These are phyloP conservation scores for Chlamydotis undulata DNA, from an alignment of 2,113 vertebrate species.

Conservation along the genomic window DNA sequence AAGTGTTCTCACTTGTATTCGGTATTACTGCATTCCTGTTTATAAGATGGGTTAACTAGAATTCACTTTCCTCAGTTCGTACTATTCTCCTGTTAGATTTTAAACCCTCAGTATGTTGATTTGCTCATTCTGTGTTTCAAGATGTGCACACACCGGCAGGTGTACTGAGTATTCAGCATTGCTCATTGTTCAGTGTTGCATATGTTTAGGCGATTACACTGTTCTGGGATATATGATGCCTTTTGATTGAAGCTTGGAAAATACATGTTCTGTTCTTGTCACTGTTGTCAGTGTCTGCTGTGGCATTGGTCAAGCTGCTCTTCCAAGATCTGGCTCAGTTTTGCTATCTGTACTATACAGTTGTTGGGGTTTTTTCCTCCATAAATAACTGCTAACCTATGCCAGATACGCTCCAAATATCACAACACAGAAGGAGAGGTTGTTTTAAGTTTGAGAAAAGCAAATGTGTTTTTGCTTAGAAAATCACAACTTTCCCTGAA, in stretches of 20 bases:
- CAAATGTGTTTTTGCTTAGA: background rate
- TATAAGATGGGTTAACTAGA: background rate
- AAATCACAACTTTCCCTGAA: background rate
- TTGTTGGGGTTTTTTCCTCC: background rate
- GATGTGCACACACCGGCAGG: background rate
- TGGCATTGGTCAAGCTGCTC: background rate
- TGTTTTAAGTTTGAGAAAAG: constrained; percentile 2
- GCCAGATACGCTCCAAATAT: background rate
- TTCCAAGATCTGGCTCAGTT: background rate
- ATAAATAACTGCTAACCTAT: background rate
- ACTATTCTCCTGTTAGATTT: background rate
- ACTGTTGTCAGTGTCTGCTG: background rate
- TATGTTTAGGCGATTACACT: background rate
- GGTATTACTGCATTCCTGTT: background rate
- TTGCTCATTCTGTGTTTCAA: background rate
- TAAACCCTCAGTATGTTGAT: background rate
- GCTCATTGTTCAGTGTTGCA: background rate
- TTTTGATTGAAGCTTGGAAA: background rate
- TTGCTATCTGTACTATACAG: background rate
- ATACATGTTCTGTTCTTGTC: background rate
- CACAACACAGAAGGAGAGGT: background rate
- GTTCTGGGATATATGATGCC: background rate
- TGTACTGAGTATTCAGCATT: background rate
- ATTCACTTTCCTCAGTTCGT: background rate
- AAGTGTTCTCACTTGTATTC: background rate